Conservation (phyloP, 2,113 vertebrate species). For the Notothenia coriiceps region DNA sequence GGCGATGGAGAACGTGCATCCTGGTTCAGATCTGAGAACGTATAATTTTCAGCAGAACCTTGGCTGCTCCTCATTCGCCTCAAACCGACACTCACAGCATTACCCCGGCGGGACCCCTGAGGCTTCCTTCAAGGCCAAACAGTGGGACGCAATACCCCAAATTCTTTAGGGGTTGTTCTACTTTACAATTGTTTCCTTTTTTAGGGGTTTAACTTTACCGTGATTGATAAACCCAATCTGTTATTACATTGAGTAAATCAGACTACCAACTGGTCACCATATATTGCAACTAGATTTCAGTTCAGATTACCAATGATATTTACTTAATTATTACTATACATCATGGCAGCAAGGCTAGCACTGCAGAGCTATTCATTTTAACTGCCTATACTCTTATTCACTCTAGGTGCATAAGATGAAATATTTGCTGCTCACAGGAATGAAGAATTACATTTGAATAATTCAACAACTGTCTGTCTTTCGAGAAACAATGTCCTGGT, state of each 20-base stretch:
- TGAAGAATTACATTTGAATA: conserved; percentile 29
- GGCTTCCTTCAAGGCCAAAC: conserved; percentile 61
- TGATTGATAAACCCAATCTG: background rate
- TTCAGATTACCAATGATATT: too few relatives aligned
- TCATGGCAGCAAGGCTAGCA: background rate
- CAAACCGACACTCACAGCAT: conserved; percentile 40
- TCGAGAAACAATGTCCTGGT: conserved; percentile 16
- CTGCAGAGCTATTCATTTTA: background rate
- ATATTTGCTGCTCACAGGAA: conserved; percentile 4
- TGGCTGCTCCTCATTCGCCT: conserved; percentile 75
- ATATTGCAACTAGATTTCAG: too few relatives aligned
- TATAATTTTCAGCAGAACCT: conserved; percentile 58
- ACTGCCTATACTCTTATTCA: background rate
- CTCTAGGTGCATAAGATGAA: background rate
- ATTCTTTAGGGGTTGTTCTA: conserved; percentile 9
- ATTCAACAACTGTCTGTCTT: conserved; percentile 26
- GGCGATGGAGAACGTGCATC: conserved; percentile 37
- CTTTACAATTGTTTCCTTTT: conserved; percentile 25
- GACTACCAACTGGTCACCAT: background rate
- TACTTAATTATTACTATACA: too few relatives aligned
- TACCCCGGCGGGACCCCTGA: conserved; percentile 61
- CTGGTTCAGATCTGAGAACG: conserved; percentile 47
- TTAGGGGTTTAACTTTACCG: background rate
- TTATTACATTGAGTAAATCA: background rate
- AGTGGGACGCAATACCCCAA: conserved; percentile 8